Conservation (phyloP, 2,113 vertebrate genomes). For the Oxyruncus cristatus region DNA sequence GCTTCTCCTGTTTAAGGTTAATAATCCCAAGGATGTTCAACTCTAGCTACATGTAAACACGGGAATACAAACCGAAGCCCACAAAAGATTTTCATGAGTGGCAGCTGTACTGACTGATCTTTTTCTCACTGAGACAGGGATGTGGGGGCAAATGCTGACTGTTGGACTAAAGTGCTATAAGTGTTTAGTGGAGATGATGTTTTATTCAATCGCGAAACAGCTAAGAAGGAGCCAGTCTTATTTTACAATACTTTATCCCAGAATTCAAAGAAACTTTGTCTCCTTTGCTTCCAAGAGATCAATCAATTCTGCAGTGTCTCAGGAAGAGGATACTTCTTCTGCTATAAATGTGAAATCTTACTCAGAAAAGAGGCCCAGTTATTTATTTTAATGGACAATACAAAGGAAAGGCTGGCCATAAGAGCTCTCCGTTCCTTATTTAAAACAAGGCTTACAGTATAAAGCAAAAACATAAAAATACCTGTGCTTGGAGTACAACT, state of each 20-base stretch:
- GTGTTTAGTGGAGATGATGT: not conserved
- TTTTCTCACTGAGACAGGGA: not conserved
- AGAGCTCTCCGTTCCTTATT: not conserved
- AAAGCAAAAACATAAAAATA: not conserved
- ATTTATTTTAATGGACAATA: not conserved
- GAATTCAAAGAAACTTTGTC: not conserved
- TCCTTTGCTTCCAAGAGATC: not conserved
- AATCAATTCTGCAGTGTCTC: not conserved
- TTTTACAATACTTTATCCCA: not conserved
- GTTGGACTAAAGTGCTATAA: not conserved
- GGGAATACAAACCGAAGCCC: not conserved
- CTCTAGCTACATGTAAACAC: not conserved
- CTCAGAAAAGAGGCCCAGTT: not conserved
- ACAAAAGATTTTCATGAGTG: not conserved
- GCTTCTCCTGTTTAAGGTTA: not conserved
- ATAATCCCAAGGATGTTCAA: not conserved
- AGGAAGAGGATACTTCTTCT: not conserved
- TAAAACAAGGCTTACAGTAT: not conserved
- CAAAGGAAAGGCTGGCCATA: not conserved
- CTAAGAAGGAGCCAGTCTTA: not conserved
- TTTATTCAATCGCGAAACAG: not conserved
- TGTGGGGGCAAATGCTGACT: not conserved
- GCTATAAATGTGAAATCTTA: not conserved
- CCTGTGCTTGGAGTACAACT: not conserved
- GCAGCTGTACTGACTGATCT: not conserved